Evolutionary conservation across 2,797 vertebrate genomes (phyloP), one percentile per base, ranked within the genome.

Genomic region (Halcyon chelicuti): DNA sequence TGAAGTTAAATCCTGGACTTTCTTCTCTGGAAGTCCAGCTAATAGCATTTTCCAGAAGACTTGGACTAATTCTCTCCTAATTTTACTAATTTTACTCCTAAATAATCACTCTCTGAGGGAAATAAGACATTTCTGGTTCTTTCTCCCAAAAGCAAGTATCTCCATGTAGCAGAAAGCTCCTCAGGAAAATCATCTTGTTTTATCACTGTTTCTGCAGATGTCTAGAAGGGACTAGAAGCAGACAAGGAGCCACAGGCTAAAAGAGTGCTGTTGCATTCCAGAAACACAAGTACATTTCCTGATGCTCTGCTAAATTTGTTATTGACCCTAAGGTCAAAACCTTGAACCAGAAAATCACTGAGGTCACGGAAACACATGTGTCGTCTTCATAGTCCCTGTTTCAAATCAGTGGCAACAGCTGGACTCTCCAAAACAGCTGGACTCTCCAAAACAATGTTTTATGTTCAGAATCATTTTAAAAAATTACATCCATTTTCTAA

Each of bases 1-100:
- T 0, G 0, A 8, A 54, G 9, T 39, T 75, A 67, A 78, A 60
- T 29, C 33, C 31, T 25, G 3, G 16, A 57, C 14, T 63, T 1
- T 40, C 5, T 68, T 57, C 67, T 79, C 58, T 80, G 18, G 26
- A 86, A 83, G 23, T 60, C n/a, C 49, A 57, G 8, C 5, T 42
- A 88, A 42, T 8, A 47, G 0, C 5, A 71, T 67, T 92, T 77
- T 76, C 47, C 9, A 54, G 40, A 83, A 70, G 11, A 71, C 9
- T 65, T 85, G 17, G 33, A 15, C 4, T 33, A 58, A 47, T 76
- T 87, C n/a, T 63, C 21, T 79, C 22, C 8, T 60, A 47, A 67
- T 79, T 67, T 92, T 44, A 67, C 7, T 77, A 17, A 47, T 35
- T 89, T 81, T 76, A 54, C 7, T 65, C 15, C n/a, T 70, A 76